Evolutionary conservation across 2,888 invertebrate species (phyloP), one percentile per base, ranked within the genome.

Genomic region (Selenia dentaria): DNA sequence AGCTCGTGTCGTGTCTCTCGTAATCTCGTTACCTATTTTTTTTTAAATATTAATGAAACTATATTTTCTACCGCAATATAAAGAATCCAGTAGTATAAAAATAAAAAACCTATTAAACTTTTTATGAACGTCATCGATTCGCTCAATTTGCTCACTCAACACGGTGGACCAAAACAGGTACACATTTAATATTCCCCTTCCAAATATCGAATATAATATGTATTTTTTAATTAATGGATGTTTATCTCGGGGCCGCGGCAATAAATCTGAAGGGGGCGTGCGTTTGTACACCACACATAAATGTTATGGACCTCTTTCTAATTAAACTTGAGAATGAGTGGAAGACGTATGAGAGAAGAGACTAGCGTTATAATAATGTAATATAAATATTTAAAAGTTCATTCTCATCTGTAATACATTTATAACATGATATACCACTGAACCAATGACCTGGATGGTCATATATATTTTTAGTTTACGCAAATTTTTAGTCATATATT

Each of bases 141-240:
- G 38, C 46, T 33, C 34, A 41, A 25, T 57, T 59, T 52, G 51
- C 38, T 47, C 48, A 50, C 24, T 41, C 46, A 18, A 46, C 45
- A 41, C 28, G 16, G 25, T 41, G 26, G 35, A 24, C 35, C 22
- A 40, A 41, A 54, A 54, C 49, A 44, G 46, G 51, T 46, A 42
- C 37, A 34, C 36, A 43, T 48, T 45, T 51, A 52, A 48, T 54
- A 54, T 48, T 50, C 45, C 41, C 45, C 49, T 38, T 40, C 50
- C 42, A 45, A 51, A 57, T 57, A 46, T 50, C 40, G 38, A 40
- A 45, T 51, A 47, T 51, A 51, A 51, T 51, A 50, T 51, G 51
- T 57, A 52, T 57, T 89, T 88, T 86, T 89, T 83, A 90, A 90
- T 90, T 88, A 90, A 88, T 88, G 86, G 79, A 83, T 85, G 79